Percentiles rank a stretch among this genome's conserved stretches.
These are phyloP conservation scores for Paramormyrops kingsleyae DNA, from an alignment of 2,113 vertebrate species.

Conservation along the genomic window DNA sequence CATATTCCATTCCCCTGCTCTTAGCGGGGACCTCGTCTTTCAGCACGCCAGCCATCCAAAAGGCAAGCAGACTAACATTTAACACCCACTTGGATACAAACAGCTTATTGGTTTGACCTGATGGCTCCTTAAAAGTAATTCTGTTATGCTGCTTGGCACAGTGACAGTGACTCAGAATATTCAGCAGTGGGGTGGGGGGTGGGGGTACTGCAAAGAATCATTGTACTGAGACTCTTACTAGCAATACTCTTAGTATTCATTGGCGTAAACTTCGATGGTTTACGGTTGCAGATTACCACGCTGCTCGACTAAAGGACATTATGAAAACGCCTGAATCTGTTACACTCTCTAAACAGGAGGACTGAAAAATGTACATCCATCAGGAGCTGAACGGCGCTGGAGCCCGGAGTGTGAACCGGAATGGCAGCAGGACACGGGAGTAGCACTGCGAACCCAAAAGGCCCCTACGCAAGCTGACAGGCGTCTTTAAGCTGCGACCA, in stretches of 20 bases:
- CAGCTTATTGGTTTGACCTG: constrained; percentile 1
- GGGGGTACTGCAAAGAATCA: not conserved
- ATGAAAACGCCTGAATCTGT: not conserved
- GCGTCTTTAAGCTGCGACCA: not conserved
- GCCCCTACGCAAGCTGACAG: not conserved
- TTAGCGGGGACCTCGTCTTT: not conserved
- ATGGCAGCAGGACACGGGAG: not conserved
- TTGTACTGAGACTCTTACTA: not conserved
- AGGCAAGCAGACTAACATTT: not conserved
- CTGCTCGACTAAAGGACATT: not conserved
- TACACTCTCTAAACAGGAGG: not conserved
- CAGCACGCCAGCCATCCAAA: not conserved
- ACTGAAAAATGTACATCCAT: not conserved
- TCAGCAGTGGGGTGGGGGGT: not conserved
- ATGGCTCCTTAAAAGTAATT: constrained; percentile 2
- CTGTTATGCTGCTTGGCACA: not conserved
- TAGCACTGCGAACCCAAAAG: not conserved
- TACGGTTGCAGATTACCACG: not conserved
- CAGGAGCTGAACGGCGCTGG: not conserved
- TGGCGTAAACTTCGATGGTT: not conserved
- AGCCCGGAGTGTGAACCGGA: not conserved
- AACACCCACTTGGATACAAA: not conserved
- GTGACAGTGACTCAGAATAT: not conserved
- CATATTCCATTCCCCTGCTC: not conserved
- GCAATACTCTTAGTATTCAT: not conserved